These are phyloP conservation scores for Cantharis flavilabris DNA, from an alignment of 2,888 invertebrate genomes.

Conservation along the genomic window DNA sequence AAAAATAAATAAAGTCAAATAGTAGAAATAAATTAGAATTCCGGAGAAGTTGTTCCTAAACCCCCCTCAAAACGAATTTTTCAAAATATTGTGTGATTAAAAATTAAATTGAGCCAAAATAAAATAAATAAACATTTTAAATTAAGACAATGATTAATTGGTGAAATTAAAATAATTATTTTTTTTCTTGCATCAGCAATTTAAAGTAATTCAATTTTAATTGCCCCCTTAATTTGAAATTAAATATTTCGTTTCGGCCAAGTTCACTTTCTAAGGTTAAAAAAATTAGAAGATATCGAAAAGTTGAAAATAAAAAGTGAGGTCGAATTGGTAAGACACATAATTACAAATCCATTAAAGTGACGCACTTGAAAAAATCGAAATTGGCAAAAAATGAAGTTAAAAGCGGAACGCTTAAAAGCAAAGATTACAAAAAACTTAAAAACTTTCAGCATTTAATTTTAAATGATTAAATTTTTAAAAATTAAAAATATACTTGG, in stretches of 20 bases:
- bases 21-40: neutral
- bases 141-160: neutral
- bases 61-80: neutral
- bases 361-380: neutral
- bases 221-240: neutral
- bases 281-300: neutral
- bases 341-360: neutral
- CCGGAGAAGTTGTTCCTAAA: neutral
- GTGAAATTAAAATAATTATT: neutral
- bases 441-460: neutral
- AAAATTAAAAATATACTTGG: neutral
- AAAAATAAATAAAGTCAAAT: constrained; percentile 11
- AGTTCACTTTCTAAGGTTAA: neutral
- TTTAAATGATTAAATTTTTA: neutral
- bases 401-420: neutral
- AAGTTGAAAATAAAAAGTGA: neutral
- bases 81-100: no score
- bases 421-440: neutral
- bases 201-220: neutral
- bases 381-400: neutral
- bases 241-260: neutral
- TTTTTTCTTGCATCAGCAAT: neutral
- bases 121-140: neutral
- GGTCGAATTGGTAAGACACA: neutral
- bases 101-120: neutral